Evolutionary conservation across 2,113 vertebrate genomes (phyloP).

Genomic region (Apistogramma diplotaenia): DNA sequence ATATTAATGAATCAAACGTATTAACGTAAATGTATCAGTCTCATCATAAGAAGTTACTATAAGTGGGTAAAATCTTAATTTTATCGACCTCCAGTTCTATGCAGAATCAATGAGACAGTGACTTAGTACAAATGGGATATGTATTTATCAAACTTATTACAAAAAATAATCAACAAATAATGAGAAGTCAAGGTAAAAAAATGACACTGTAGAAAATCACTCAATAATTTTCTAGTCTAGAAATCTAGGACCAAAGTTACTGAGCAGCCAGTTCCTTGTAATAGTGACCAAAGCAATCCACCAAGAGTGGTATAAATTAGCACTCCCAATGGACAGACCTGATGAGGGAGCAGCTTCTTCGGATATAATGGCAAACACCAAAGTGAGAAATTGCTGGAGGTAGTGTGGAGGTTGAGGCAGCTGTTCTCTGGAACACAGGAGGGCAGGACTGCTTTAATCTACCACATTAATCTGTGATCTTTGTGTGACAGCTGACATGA

Average conservation of each 20-base stretch:
- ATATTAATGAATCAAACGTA: background rate
- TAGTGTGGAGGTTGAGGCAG: too few species aligned
- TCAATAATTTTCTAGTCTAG: background rate
- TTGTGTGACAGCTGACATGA: background rate
- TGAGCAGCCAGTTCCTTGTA: background rate
- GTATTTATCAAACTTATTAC: background rate
- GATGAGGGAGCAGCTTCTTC: background rate
- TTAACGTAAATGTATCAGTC: background rate
- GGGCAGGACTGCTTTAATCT: background rate
- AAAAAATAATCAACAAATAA: background rate
- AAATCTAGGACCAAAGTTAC: background rate
- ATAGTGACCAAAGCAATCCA: background rate
- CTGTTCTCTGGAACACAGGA: too few species aligned
- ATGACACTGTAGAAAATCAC: background rate
- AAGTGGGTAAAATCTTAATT: background rate
- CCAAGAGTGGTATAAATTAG: background rate
- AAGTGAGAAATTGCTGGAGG: too few species aligned
- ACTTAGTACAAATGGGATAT: background rate
- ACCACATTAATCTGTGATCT: background rate
- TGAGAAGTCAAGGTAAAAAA: background rate
- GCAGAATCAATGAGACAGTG: background rate
- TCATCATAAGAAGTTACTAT: too few species aligned
- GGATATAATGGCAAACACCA: background rate
- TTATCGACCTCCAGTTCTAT: background rate
- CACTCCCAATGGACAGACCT: background rate